phyloP scores from a whole-genome alignment of 2,888 invertebrate genomes.

The Apodemia zela region DNA sequence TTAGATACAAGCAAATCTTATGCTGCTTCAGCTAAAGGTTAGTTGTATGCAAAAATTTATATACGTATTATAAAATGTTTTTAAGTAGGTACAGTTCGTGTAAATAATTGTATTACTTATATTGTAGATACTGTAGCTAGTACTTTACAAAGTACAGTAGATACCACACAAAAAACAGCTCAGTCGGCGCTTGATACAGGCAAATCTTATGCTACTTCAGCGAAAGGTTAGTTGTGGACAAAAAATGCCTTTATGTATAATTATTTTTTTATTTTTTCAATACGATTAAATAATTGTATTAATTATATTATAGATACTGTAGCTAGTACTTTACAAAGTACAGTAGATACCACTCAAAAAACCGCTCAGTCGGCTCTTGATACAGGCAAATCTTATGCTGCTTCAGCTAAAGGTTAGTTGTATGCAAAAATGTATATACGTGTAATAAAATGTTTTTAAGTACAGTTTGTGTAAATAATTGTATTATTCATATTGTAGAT shows the following conservation, averaged over 20 bases:
- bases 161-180: constrained; percentile 42
- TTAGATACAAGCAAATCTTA: constrained; percentile 45
- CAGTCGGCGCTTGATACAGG: constrained; percentile 38
- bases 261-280: too few species aligned
- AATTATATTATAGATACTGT: constrained; percentile 46
- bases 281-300: too few species aligned
- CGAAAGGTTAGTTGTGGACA: constrained; percentile 22
- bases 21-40: constrained; percentile 43
- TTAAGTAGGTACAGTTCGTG: neutral
- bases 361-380: constrained; percentile 48
- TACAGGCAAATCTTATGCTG: constrained; percentile 44
- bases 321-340: constrained; percentile 40
- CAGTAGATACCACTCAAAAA: constrained; percentile 49
- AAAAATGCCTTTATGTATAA: too few species aligned
- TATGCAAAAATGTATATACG: constrained; percentile 16
- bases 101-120: constrained; percentile 30
- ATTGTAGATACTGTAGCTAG: constrained; percentile 54
- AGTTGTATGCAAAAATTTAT: constrained; percentile 1
- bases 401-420: constrained; percentile 39
- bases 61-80: constrained; percentile 23
- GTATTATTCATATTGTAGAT: constrained; percentile 46
- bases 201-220: constrained; percentile 30
- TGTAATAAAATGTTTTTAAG: constrained; percentile 21
- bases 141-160: constrained; percentile 58
- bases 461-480: constrained; percentile 11